Evolutionary conservation across 2,797 vertebrate species (phyloP), one percentile per base, ranked within the genome.

Genomic region (Gymnoscopelus braueri): DNA sequence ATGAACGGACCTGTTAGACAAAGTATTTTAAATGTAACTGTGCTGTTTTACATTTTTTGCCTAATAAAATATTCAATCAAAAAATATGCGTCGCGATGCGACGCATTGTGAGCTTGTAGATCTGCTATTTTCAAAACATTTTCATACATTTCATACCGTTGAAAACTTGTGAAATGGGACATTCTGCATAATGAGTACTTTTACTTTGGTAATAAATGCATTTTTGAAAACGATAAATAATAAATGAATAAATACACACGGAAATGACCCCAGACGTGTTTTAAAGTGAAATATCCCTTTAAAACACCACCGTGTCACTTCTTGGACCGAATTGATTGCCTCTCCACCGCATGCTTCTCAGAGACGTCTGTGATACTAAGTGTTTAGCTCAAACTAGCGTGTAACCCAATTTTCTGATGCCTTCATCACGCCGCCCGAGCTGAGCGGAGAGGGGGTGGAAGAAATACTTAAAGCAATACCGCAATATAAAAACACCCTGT

Each of bases 161-260:
- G 19, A 19, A 19, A 19, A 19, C 19, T 19, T 19, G 19, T 19
- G 19, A 19, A 1, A 19, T 19, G 19, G 19, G 19, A 19, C 19
- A 19, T 19, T 19, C 19, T 19, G 19, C 19, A 19, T 19, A 19
- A 19, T 19, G 19, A 19, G 19, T 19, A 19, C 19, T 19, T 80
- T 84, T 58, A 71, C 63, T 69, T 50, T 54, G 67, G 78, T 79
- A 78, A 79, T 75, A 69, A 53, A 32, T 79, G 66, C 68, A 35
- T 75, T 71, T 75, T 19, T 19, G 19, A 19, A 19, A 19, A 19
- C 19, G 19, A 19, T 19, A 19, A 19, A 19, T 19, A 19, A 19
- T 19, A 19, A 19, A 19, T 19, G 19, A 19, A 19, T 19, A 19
- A 19, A 19, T 19, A 19, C 19, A 1, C 19, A 19, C 19, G 5